Evolutionary conservation across 2,113 vertebrate species (phyloP).

Genomic region (Phoenicopterus ruber): DNA sequence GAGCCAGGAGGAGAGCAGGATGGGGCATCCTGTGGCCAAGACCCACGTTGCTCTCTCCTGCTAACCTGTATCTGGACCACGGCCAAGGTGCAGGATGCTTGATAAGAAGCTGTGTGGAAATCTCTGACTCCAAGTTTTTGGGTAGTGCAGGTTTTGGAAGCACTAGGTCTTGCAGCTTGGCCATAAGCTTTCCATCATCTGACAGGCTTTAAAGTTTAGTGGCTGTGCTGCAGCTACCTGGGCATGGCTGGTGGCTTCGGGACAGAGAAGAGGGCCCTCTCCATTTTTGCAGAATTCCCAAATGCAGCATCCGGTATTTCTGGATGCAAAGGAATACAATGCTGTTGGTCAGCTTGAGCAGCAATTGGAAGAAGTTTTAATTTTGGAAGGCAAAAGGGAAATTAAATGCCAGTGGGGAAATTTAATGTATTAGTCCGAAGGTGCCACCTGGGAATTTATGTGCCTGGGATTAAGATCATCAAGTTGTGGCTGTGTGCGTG

Average conservation of each 20-base stretch:
- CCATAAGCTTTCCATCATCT: background rate
- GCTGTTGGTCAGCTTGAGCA: background rate
- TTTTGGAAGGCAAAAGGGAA: background rate
- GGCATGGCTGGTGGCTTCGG: background rate
- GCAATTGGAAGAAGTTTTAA: background rate
- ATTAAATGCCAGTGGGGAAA: background rate
- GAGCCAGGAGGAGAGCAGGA: rapidly evolving
- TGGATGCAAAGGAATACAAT: background rate
- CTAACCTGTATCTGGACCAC: background rate
- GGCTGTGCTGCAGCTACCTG: background rate
- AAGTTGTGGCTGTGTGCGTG: background rate
- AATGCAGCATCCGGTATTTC: background rate
- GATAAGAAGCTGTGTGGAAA: rapidly evolving
- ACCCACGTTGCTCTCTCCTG: background rate
- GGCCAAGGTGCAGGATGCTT: rapidly evolving
- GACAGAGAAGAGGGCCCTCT: background rate
- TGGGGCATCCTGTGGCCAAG: background rate
- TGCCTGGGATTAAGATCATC: background rate
- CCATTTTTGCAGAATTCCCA: background rate
- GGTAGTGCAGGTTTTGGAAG: background rate
- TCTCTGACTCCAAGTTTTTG: background rate
- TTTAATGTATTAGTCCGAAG: background rate
- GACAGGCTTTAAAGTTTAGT: background rate
- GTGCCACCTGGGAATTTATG: background rate
- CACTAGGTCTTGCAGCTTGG: rapidly evolving